phyloP scores from a whole-genome alignment of 2,113 vertebrate species.

The Climacteris rufus region DNA sequence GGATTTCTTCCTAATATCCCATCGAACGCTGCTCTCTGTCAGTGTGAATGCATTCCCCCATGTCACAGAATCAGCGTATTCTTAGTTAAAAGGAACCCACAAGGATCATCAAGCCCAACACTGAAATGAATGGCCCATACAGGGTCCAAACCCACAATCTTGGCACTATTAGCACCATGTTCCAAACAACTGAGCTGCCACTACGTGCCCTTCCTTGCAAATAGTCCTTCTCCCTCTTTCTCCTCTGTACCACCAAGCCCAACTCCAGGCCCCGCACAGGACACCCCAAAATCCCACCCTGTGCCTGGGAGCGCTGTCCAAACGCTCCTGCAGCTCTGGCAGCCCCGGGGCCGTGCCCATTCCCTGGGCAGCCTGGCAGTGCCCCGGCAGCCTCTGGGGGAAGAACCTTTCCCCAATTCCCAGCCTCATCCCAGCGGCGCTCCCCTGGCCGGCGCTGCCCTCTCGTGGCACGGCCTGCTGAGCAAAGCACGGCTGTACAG shows the following conservation, averaged over 20 bases:
- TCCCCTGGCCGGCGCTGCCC: not conserved
- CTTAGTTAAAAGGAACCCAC: not conserved
- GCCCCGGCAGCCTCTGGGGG: not conserved
- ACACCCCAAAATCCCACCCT: not conserved
- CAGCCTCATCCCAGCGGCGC: rapidly evolving
- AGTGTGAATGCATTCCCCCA: not conserved
- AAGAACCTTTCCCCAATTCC: rapidly evolving
- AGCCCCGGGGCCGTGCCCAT: not conserved
- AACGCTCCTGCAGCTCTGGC: not conserved
- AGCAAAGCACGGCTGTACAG: not conserved
- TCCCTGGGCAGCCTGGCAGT: not conserved
- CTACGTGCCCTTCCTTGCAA: not conserved
- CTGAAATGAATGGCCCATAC: not conserved
- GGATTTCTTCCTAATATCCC: not conserved
- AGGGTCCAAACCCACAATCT: not conserved
- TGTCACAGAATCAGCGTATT: not conserved
- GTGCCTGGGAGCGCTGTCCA: rapidly evolving
- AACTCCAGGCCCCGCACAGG: not conserved
- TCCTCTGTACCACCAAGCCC: not conserved
- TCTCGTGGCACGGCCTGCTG: too few species aligned
- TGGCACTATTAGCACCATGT: not conserved
- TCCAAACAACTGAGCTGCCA: not conserved
- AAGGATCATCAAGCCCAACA: not conserved
- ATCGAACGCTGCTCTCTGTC: not conserved
- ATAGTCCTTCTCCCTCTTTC: not conserved